These are phyloP conservation scores for Eleutherodactylus coqui DNA, from an alignment of 2,797 vertebrate genomes.

Conservation along the genomic window DNA sequence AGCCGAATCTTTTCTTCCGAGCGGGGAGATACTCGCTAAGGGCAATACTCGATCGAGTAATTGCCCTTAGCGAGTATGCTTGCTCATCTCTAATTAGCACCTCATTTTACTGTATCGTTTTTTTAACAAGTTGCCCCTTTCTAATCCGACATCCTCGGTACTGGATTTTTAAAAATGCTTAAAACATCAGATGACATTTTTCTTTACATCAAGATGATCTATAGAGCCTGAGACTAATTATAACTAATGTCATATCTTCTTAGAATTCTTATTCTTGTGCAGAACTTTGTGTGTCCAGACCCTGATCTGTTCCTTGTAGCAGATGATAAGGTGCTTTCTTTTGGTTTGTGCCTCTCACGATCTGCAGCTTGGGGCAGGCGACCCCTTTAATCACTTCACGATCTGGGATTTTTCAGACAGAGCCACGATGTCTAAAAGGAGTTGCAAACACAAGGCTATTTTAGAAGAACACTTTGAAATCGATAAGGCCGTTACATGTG, in stretches of 20 bases:
- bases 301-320: not conserved
- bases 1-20: no score
- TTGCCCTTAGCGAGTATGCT: no score
- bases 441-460: constrained; percentile 60
- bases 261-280: not conserved
- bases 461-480: constrained; percentile 56
- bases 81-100: no score
- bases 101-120: no score
- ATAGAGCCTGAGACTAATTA: not conserved
- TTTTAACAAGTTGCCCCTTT: no score
- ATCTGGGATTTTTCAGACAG: constrained; percentile 30
- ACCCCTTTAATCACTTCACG: constrained; percentile 24
- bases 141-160: no score
- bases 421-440: constrained; percentile 64
- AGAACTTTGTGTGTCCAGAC: not conserved
- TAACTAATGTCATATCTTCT: not conserved
- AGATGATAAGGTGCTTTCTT: not conserved
- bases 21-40: no score
- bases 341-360: not conserved
- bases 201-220: not conserved
- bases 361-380: not conserved
- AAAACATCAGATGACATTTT: no score
- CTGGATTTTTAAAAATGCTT: no score
- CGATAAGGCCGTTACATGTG: constrained; percentile 43
- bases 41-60: no score